Evolutionary conservation across 2,113 vertebrate species (phyloP).

Genomic region (Heterocephalus glaber): DNA sequence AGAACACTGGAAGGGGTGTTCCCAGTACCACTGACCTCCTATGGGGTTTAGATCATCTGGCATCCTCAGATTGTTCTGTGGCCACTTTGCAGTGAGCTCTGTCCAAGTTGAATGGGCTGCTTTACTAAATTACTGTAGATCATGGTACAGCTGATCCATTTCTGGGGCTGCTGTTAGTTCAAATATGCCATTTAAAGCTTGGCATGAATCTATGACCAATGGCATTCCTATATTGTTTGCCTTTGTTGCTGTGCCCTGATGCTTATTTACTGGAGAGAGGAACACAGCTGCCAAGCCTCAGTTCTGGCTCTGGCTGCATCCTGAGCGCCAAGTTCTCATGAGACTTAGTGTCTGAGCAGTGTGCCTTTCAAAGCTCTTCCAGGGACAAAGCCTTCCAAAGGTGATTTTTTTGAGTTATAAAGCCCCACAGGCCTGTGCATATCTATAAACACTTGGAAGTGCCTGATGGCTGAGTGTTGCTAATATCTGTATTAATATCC

Average conservation of each 20-base stretch:
- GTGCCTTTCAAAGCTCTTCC: not conserved
- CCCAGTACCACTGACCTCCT: not conserved
- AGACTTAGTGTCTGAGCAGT: fast-evolving
- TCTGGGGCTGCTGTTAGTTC: not conserved
- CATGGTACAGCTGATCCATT: not conserved
- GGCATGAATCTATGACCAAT: not conserved
- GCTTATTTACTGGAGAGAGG: not conserved
- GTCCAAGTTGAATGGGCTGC: not conserved
- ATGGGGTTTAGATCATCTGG: not conserved
- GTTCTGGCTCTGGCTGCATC: not conserved
- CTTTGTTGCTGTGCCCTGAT: not conserved
- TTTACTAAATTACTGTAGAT: not conserved
- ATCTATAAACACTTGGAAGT: not conserved
- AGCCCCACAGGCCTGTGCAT: not conserved
- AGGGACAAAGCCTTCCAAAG: not conserved
- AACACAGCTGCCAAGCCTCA: not conserved
- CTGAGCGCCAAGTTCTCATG: not conserved
- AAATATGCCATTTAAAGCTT: not conserved
- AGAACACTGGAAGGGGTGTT: not conserved
- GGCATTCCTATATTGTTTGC: not conserved
- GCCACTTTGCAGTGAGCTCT: not conserved
- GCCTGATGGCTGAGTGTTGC: not conserved
- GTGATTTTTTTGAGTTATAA: not conserved
- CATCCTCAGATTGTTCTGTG: not conserved
- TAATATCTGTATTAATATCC: not conserved